Conservation (phyloP, 1,140 invertebrate genomes). For the Ceratitis capitata region DNA sequence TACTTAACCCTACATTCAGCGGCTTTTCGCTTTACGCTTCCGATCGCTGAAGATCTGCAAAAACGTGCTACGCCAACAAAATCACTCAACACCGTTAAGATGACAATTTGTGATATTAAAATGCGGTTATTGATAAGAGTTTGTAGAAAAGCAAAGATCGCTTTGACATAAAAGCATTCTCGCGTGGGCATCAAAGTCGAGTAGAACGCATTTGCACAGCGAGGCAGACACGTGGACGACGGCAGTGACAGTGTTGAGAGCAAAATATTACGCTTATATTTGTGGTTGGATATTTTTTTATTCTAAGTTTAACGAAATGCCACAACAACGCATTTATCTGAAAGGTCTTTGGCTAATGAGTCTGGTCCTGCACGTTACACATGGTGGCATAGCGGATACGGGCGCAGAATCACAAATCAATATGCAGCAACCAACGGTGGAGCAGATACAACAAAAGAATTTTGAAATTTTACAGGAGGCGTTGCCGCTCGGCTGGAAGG, state of each 20-base stretch:
- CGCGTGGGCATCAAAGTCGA: background rate
- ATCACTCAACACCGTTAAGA: background rate
- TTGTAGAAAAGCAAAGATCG: background rate
- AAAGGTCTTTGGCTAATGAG: background rate
- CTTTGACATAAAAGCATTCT: background rate
- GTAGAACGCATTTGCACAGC: background rate
- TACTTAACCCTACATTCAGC: background rate
- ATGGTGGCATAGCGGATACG: no score
- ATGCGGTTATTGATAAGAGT: background rate
- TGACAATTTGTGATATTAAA: background rate
- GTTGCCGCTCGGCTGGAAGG: conserved; percentile 54
- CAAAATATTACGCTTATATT: no score
- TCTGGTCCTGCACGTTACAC: no score
- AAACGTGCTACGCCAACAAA: background rate
- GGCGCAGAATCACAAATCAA: background rate
- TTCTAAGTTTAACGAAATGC: background rate
- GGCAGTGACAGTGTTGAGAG: background rate
- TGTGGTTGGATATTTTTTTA: background rate
- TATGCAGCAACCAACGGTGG: background rate
- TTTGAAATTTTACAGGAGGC: conserved; percentile 52
- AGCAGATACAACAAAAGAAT: conserved; percentile 53
- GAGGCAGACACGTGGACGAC: background rate
- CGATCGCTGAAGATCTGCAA: background rate
- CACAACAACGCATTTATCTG: background rate
- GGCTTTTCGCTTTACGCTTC: background rate